Percentiles rank a stretch among this genome's conserved stretches.
Evolutionary conservation across 2,797 vertebrate species (phyloP).

Genomic region (Dipus sagitta): DNA sequence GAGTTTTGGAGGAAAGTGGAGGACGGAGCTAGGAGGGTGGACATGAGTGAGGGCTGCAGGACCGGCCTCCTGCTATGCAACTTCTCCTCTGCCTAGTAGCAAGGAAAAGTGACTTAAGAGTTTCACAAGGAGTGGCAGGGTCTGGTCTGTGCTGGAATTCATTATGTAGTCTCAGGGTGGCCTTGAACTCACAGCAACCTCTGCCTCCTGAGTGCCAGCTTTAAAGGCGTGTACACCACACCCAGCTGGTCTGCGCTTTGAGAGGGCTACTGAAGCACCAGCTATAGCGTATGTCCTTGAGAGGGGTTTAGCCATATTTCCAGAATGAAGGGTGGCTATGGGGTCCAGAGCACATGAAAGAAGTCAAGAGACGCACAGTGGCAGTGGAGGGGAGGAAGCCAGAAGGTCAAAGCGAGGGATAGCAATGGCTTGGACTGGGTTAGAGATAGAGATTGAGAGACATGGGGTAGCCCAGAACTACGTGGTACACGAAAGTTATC

Average conservation of each 20-base stretch:
- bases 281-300: not conserved
- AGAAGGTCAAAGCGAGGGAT: not conserved
- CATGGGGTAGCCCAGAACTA: not conserved
- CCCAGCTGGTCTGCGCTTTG: not conserved
- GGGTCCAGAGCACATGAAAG: not conserved
- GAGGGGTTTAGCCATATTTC: not conserved
- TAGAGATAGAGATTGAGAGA: not conserved
- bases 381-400: not conserved
- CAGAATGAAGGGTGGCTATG: not conserved
- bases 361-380: not conserved
- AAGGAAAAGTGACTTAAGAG: not conserved
- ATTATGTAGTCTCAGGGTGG: too few species aligned
- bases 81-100: not conserved
- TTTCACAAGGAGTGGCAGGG: not conserved
- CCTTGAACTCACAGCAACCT: too few species aligned
- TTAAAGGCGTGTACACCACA: too few species aligned
- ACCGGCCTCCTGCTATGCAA: not conserved
- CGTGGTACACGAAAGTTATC: not conserved
- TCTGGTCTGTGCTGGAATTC: not conserved
- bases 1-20: not conserved
- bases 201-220: too few species aligned
- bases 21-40: not conserved
- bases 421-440: not conserved
- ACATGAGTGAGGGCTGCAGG: not conserved
- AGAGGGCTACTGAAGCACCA: not conserved